Evolutionary conservation across 1,140 invertebrate genomes (phyloP).

Genomic region (Papilio machaon): DNA sequence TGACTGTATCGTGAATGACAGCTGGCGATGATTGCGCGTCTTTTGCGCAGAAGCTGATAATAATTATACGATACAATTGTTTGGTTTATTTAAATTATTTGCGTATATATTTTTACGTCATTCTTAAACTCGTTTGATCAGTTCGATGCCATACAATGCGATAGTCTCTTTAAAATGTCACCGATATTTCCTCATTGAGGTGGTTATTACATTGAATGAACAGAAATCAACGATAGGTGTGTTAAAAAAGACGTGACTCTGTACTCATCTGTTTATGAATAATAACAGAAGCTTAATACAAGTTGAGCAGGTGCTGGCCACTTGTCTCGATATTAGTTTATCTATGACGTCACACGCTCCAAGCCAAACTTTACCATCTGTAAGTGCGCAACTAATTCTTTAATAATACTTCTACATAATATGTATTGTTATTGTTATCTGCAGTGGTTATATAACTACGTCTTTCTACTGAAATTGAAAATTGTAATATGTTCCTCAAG

Average conservation of each 20-base stretch:
- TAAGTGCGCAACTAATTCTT: background rate
- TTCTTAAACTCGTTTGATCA: background rate
- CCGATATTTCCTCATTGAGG: too few relatives aligned
- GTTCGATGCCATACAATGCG: background rate
- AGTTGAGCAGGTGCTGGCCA: slow-evolving; percentile 3
- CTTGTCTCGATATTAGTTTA: background rate
- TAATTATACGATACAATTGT: background rate
- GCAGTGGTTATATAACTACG: background rate
- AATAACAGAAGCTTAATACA: background rate
- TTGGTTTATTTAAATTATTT: background rate
- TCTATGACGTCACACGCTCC: background rate
- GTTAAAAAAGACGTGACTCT: background rate
- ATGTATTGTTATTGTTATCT: background rate
- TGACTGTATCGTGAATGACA: background rate
- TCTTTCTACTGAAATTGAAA: background rate
- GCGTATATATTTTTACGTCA: background rate
- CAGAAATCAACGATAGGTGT: background rate
- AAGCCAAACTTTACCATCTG: background rate
- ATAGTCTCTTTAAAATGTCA: too few relatives aligned
- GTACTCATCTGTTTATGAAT: background rate
- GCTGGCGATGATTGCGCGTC: background rate
- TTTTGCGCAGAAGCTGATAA: background rate
- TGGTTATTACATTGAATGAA: background rate
- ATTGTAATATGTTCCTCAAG: background rate
- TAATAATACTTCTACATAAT: background rate